Conservation (phyloP, 2,888 invertebrate genomes). For the Noctua janthe region DNA sequence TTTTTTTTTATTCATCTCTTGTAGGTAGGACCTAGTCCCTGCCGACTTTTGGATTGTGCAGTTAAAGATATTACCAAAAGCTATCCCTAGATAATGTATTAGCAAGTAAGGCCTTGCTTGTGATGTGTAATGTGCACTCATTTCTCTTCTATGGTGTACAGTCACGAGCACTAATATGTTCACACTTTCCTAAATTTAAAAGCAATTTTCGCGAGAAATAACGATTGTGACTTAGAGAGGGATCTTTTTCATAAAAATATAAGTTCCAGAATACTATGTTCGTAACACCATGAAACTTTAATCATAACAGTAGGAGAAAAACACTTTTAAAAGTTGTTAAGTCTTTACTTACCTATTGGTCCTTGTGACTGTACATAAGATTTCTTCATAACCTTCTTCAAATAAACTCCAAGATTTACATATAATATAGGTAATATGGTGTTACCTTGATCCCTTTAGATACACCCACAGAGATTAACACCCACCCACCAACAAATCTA, state of each 20-base stretch:
- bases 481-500: constrained; percentile 49
- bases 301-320: no score
- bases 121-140: not conserved
- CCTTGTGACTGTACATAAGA: not conserved
- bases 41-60: not conserved
- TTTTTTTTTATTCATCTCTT: not conserved
- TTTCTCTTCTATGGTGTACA: not conserved
- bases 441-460: constrained; percentile 57
- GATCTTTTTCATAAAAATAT: no score
- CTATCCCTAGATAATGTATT: not conserved
- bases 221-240: no score
- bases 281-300: no score
- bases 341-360: no score
- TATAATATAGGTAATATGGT: not conserved
- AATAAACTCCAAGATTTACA: constrained; percentile 3
- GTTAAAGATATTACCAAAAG: not conserved
- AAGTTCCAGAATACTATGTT: no score
- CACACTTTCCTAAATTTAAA: no score
- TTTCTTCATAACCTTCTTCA: constrained; percentile 4
- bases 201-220: no score
- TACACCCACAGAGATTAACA: constrained; percentile 59
- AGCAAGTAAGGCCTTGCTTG: not conserved
- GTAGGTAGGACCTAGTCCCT: not conserved
- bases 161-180: no score
- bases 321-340: no score